Base-by-base conservation (phyloP, 1,140 invertebrate species). In the Chrysoperla carnea region DNA sequence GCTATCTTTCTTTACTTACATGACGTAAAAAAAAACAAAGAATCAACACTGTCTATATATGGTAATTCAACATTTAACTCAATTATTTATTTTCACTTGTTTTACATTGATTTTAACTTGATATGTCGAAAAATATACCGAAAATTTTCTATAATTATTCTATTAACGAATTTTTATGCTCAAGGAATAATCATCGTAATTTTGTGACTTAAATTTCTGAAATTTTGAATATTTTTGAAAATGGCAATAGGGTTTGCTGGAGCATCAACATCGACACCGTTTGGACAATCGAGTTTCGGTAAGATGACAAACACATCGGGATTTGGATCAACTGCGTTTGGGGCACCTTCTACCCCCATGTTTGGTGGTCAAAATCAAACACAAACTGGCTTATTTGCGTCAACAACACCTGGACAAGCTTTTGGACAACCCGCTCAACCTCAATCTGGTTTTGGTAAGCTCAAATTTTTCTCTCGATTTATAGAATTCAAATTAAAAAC, bases 401-500 rank as follows among this genome's bases (percentile, higher is more conserved):
- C 14, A 41, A 55, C 57, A 8, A 48, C 59, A 36, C 50, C 55
- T 13, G 52, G 58, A 29, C 55, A 67, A 29, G 55, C 63, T 33
- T 70, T 69, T 57, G 65, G 66, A 37, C 63, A 67, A 44, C 61
- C 64, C 36, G 55, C 58, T 5, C 62, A 61, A 12, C 61, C 61
- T 29, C 61, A 62, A 42, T 56, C 60, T 13, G 57, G 62, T 17
- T 66, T 66, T 47, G 63, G 62, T 39, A 27, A 27, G 14, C 33
- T 36, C 12, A n/a, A n/a, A 36, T 6, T 36, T 40, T 28, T 44
- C 28, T 17, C 2, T 40, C 29, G 13, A 39, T 48, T 23, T 39
- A 29, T 33, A 42, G 37, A 1, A 23, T 15, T 11, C 12, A 39
- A 37, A 39, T 37, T 27, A 36, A 37, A 12, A 28, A 29, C 4